Base-by-base conservation (phyloP, 2,888 invertebrate genomes). In the Phorcus lineatus region DNA sequence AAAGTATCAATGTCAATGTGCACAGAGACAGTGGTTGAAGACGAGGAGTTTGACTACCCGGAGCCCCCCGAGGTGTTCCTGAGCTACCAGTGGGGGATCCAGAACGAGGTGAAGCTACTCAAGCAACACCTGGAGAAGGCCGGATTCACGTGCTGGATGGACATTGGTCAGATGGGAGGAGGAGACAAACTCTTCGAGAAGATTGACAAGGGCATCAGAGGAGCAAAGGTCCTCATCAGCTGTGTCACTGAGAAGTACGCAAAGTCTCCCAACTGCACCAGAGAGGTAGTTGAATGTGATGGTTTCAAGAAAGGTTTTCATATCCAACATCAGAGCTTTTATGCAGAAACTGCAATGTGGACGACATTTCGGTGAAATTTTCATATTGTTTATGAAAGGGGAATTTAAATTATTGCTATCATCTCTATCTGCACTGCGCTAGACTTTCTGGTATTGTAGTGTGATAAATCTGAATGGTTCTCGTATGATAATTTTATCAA, bases 111-210 rank as follows among this genome's bases (percentile, higher is more conserved):
- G 28, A 90, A 90, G 80, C 81, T 90, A 11, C 82, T 92, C 28
- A 85, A 87, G 55, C 86, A 90, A n/a, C 91, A 92, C 80, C 86
- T 92, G 70, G 87, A 88, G 79, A 88, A 88, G 90, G 92, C 91
- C 2, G 92, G 92, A 16, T 91, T 88, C 81, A 85, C 86, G 52
- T 91, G 91, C 81, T 92, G 92, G 92, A 89, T 92, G 90, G 92
- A 92, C 83, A 88, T 91, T 66, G 92, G 92, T 52, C 91, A 92
- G 84, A 92, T 92, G 92, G 92, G 92, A 19, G 92, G 92, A 0
- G 92, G 92, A 19, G 92, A 92, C 83, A 92, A 92, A 80, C 85
- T 92, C 57, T 92, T 90, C 83, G 88, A 88, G 74, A 92, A 92
- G 81, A 92, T 92, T 54, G 92, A 92, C 84, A 79, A 82, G 17